A percentile compares a stretch with the other conserved stretches of the same genome.
Conservation (phyloP, 2,797 vertebrate genomes). For the Malacoctenus gilli region DNA sequence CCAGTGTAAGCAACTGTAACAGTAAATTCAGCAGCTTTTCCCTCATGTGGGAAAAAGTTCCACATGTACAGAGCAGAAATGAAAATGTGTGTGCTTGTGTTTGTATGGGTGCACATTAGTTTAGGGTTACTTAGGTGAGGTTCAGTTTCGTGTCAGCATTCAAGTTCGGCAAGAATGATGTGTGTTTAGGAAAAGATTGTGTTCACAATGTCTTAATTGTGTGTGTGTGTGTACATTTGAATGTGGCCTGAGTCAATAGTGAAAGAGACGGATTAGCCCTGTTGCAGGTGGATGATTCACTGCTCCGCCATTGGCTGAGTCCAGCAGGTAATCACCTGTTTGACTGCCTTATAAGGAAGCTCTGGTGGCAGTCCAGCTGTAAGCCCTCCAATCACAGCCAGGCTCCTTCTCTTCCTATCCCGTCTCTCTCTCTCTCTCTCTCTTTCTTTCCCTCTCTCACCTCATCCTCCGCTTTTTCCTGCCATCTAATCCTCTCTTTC, state of each 20-base stretch:
- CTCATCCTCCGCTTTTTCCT: neutral
- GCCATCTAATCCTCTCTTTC: too few species aligned
- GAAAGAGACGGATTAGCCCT: slow-evolving; percentile 10
- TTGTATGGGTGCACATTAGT: neutral
- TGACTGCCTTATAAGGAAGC: slow-evolving; percentile 72
- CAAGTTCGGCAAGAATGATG: too few species aligned
- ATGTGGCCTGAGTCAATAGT: slow-evolving; percentile 14
- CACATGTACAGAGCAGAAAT: slow-evolving; percentile 1
- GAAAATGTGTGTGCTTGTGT: slow-evolving; percentile 11
- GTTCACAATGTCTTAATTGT: too few species aligned
- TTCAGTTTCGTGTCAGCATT: too few species aligned
- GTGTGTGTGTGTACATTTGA: slow-evolving; percentile 1
- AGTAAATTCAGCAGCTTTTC: slow-evolving; percentile 5
- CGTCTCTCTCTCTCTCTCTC: neutral
- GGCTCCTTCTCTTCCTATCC: neutral
- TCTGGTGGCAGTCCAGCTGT: slow-evolving; percentile 32
- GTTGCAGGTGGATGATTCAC: slow-evolving; percentile 30
- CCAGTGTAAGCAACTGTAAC: slow-evolving; percentile 29
- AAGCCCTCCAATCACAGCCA: slow-evolving; percentile 19
- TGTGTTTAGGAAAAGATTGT: too few species aligned
- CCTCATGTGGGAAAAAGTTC: slow-evolving; percentile 1
- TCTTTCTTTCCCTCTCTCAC: neutral
- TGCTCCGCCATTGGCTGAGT: slow-evolving; percentile 47
- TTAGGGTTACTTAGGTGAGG: too few species aligned
- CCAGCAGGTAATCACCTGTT: slow-evolving; percentile 56